A percentile compares a stretch with the other conserved stretches of the same genome.
Evolutionary conservation across 2,113 vertebrate genomes (phyloP).

Genomic region (Anguilla rostrata): DNA sequence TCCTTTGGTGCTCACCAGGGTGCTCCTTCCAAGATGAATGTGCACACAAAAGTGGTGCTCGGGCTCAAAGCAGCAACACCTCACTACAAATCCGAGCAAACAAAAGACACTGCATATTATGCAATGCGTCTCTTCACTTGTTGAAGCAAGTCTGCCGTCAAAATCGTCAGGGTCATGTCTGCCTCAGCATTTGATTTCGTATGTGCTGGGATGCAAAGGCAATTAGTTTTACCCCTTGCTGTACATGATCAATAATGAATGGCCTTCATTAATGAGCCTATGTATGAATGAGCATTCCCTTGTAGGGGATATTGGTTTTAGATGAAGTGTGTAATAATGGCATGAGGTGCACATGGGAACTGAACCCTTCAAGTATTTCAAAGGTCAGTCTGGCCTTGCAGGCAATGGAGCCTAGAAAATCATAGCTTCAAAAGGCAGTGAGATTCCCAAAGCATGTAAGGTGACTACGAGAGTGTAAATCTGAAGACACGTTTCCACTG

Average conservation of each 20-base stretch:
- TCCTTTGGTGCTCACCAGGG: background rate
- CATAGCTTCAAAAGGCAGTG: too few species aligned
- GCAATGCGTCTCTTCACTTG: background rate
- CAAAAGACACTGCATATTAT: background rate
- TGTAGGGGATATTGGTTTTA: background rate
- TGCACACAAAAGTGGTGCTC: background rate
- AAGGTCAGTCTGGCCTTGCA: background rate
- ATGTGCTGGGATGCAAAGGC: background rate
- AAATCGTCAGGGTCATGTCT: background rate
- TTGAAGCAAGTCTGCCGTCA: background rate
- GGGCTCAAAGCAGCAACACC: background rate
- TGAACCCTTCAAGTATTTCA: background rate
- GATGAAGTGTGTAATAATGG: background rate
- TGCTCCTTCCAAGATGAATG: too few species aligned
- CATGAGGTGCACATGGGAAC: background rate
- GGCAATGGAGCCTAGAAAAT: background rate
- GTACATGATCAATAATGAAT: constrained; percentile 7
- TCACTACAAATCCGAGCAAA: background rate
- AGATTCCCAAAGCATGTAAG: background rate
- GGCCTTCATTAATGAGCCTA: background rate
- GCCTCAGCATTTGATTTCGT: background rate
- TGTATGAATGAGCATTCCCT: background rate
- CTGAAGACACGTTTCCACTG: background rate
- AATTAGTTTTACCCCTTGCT: constrained; percentile 9
- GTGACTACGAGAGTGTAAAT: background rate